Conservation (phyloP, 2,888 invertebrate genomes). For the Megamerina dolium region DNA sequence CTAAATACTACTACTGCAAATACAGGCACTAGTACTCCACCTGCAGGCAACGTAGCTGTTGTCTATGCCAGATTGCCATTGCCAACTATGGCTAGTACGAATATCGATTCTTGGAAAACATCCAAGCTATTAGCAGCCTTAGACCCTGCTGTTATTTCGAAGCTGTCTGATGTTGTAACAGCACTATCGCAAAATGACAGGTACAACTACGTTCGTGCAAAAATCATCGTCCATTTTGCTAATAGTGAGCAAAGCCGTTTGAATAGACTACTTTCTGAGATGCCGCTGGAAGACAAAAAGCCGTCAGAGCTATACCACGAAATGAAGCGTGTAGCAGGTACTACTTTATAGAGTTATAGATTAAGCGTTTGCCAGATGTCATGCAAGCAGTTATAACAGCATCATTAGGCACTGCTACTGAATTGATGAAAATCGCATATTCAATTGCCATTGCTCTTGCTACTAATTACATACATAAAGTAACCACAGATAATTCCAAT, state of each 20-base stretch:
- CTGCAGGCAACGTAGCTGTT: not conserved
- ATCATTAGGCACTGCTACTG: not conserved
- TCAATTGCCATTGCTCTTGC: constrained; percentile 5
- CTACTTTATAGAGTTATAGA: constrained; percentile 5
- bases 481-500: not conserved
- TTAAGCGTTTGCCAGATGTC: constrained; percentile 3
- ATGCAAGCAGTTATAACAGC: constrained; percentile 7
- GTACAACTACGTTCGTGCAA: not conserved
- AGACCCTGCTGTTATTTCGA: constrained; percentile 5
- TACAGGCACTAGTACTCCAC: not conserved
- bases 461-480: not conserved
- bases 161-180: not conserved
- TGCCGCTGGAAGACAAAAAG: not conserved
- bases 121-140: not conserved
- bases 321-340: constrained; percentile 1
- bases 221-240: not conserved
- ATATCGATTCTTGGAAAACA: constrained; percentile 6
- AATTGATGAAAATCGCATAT: constrained; percentile 11
- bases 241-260: constrained; percentile 1
- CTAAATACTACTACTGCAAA: too few species aligned
- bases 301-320: constrained; percentile 1
- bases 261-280: too few species aligned
- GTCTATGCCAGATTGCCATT: constrained; percentile 4
- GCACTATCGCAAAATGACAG: too few species aligned
- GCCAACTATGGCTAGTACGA: constrained; percentile 3